Percentiles rank a stretch among this genome's conserved stretches.
Evolutionary conservation across 2,113 vertebrate genomes (phyloP).

Genomic region (Bubalus kerabau): DNA sequence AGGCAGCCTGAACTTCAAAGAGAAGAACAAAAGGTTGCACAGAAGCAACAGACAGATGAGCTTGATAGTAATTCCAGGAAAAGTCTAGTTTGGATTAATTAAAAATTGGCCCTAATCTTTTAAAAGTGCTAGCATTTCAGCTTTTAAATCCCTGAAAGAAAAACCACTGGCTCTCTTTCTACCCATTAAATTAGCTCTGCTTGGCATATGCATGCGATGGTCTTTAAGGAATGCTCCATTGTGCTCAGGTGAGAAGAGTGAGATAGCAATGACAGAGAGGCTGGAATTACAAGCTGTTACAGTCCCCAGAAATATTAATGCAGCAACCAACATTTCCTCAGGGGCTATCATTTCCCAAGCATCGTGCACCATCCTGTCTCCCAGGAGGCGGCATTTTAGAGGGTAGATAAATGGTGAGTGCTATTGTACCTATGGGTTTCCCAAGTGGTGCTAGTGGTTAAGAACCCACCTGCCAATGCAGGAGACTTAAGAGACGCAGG

Average conservation of each 20-base stretch:
- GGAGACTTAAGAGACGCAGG: background rate
- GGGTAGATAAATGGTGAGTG: background rate
- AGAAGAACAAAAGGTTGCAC: background rate
- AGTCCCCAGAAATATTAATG: background rate
- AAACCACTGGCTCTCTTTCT: background rate
- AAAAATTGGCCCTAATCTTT: conserved; percentile 18
- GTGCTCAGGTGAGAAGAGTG: background rate
- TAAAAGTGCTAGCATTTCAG: background rate
- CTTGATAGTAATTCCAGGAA: background rate
- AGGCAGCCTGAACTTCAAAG: background rate
- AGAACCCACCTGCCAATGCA: background rate
- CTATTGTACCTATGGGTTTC: background rate
- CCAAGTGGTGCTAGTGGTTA: background rate
- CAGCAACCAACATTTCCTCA: background rate
- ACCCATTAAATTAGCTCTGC: background rate
- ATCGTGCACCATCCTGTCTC: background rate
- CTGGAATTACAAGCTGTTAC: background rate
- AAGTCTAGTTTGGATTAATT: background rate
- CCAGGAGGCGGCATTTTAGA: background rate
- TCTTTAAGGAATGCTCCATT: background rate
- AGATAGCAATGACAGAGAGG: background rate
- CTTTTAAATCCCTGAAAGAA: background rate
- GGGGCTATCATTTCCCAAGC: background rate
- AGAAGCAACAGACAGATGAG: background rate
- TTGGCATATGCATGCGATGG: background rate